These are phyloP conservation scores for Syrphus vitripennis DNA, from an alignment of 2,888 invertebrate genomes.

Conservation along the genomic window DNA sequence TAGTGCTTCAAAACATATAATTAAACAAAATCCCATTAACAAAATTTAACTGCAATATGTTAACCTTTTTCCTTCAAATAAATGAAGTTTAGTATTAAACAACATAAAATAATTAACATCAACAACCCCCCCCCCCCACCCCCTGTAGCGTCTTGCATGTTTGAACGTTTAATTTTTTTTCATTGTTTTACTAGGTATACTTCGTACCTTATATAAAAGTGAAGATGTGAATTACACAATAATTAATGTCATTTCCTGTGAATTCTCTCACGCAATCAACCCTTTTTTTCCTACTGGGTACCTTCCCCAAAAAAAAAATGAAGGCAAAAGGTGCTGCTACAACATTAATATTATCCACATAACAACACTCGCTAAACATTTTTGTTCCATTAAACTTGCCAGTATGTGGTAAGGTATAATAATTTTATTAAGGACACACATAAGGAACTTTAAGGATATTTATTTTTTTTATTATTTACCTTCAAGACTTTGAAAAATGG, in stretches of 20 bases:
- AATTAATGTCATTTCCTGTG: slow-evolving; percentile 45
- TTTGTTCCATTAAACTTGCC: neutral
- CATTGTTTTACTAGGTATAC: neutral
- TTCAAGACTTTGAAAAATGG: neutral
- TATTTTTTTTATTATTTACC: neutral
- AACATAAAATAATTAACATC: neutral
- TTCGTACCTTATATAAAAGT: slow-evolving; percentile 5
- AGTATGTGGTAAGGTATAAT: neutral
- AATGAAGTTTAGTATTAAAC: neutral
- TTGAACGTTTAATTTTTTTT: neutral
- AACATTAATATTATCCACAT: neutral
- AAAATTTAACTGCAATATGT: neutral
- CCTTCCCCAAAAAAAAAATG: neutral
- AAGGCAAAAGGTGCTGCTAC: neutral
- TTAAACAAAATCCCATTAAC: neutral
- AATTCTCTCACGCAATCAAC: slow-evolving; percentile 45
- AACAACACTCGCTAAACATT: neutral
- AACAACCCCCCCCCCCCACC: no score
- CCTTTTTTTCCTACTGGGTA: neutral
- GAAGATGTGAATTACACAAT: slow-evolving; percentile 41
- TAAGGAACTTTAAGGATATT: neutral
- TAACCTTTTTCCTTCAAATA: neutral
- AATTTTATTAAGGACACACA: neutral
- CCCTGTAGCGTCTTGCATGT: slow-evolving; percentile 4
- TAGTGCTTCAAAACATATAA: neutral